A percentile compares a stretch with the other conserved stretches of the same genome.
phyloP scores from a whole-genome alignment of 1,140 invertebrate genomes.

The Elymnias hypermnestra region DNA sequence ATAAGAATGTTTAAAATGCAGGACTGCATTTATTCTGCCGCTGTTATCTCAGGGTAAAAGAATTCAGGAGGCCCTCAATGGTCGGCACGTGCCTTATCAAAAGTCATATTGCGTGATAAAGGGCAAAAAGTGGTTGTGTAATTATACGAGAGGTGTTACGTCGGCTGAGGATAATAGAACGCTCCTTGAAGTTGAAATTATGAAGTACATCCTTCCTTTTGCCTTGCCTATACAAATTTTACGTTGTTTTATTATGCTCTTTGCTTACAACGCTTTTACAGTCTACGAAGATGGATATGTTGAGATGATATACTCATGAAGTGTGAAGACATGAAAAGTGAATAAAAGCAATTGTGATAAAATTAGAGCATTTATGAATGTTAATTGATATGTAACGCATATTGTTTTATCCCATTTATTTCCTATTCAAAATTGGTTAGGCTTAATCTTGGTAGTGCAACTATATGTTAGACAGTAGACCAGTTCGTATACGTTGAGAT shows the following conservation, averaged over 20 bases:
- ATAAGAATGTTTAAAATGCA: conserved; percentile 4
- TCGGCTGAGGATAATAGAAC: conserved; percentile 12
- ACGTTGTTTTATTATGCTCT: background rate
- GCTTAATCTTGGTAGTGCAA: too few species aligned
- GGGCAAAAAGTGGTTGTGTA: conserved; percentile 9
- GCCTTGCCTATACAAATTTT: conserved; percentile 3
- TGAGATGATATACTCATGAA: too few species aligned
- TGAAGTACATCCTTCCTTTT: conserved; percentile 11
- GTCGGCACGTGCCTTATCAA: conserved; percentile 21
- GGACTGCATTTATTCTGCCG: background rate
- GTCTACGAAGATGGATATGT: too few species aligned
- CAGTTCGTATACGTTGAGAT: too few species aligned
- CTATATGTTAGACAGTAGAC: too few species aligned
- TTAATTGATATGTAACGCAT: too few species aligned
- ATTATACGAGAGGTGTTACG: conserved; percentile 9
- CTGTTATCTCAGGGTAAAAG: conserved; percentile 8
- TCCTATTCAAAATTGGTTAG: too few species aligned
- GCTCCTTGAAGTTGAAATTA: conserved; percentile 6
- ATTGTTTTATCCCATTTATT: too few species aligned
- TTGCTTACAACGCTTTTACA: too few species aligned
- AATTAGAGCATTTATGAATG: too few species aligned
- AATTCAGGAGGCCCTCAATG: conserved; percentile 9
- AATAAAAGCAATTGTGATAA: too few species aligned
- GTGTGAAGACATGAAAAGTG: too few species aligned
- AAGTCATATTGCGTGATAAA: conserved; percentile 12